A percentile compares a stretch with the other conserved stretches of the same genome.
These are phyloP conservation scores for Eupristina koningsbergeri DNA, from an alignment of 1,140 invertebrate species.

Conservation along the genomic window DNA sequence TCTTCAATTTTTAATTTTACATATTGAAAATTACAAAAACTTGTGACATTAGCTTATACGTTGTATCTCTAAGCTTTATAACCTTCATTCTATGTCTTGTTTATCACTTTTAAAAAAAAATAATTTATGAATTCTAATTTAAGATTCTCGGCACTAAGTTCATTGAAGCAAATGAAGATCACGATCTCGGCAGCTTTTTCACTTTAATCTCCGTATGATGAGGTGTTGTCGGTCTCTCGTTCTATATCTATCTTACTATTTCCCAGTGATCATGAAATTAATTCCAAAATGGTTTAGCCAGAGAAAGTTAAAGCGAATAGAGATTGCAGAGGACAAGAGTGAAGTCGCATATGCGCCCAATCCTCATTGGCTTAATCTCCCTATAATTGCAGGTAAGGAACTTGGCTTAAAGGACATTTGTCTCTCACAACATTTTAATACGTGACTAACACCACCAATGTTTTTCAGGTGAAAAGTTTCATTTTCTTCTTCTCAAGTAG, in stretches of 20 bases:
- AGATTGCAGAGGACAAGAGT: not conserved
- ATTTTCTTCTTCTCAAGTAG: not conserved
- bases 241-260: slow-evolving; percentile 53
- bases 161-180: slow-evolving; percentile 56
- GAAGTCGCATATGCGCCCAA: slow-evolving; percentile 9
- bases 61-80: too few relatives aligned
- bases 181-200: slow-evolving; percentile 57
- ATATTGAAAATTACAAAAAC: too few relatives aligned
- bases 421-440: not conserved
- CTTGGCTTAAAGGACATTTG: slow-evolving; percentile 57
- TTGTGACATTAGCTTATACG: too few relatives aligned
- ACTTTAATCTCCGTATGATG: slow-evolving; percentile 57
- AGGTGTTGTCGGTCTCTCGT: slow-evolving; percentile 38
- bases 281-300: slow-evolving; percentile 73
- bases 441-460: not conserved
- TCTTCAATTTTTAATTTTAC: too few relatives aligned
- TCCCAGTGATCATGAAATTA: slow-evolving; percentile 69
- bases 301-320: slow-evolving; percentile 51
- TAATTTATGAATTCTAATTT: slow-evolving; percentile 17
- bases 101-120: not conserved
- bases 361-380: slow-evolving; percentile 68
- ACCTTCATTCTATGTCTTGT: not conserved
- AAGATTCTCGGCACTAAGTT: slow-evolving; percentile 16
- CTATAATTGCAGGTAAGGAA: slow-evolving; percentile 70
- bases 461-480: slow-evolving; percentile 3